Conservation (phyloP, 1,140 invertebrate genomes). For the Acromyrmex echinatior region DNA sequence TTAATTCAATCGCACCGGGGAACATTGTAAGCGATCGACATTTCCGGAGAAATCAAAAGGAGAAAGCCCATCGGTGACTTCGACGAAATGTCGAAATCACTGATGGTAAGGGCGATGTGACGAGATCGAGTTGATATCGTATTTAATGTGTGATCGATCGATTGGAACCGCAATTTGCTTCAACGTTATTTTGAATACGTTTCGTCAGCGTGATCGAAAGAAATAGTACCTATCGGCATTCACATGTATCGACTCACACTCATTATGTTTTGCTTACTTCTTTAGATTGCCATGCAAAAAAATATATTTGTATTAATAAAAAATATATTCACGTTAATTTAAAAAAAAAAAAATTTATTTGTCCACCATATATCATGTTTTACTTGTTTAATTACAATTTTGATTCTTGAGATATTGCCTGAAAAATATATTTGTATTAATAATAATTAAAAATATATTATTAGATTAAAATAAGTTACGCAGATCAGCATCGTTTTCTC, state of each 20-base stretch:
- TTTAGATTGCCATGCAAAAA: not conserved
- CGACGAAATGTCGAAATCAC: constrained; percentile 41
- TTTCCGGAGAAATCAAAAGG: constrained; percentile 52
- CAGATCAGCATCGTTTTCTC: too few species aligned
- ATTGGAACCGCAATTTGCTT: constrained; percentile 52
- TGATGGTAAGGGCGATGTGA: constrained; percentile 14
- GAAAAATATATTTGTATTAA: not conserved
- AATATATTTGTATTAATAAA: not conserved
- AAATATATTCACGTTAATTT: too few species aligned
- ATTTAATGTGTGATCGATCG: constrained; percentile 63
- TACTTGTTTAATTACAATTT: not conserved
- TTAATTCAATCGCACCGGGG: constrained; percentile 37
- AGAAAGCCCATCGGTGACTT: constrained; percentile 46
- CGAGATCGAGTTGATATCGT: constrained; percentile 60
- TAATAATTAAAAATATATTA: not conserved
- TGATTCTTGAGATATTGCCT: not conserved
- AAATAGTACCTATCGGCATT: constrained; percentile 48
- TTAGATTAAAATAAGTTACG: too few species aligned
- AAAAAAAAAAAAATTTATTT: too few species aligned
- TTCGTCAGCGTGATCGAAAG: constrained; percentile 57
- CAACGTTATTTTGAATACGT: constrained; percentile 70
- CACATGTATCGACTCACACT: constrained; percentile 61
- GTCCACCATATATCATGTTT: not conserved
- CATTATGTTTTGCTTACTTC: constrained; percentile 76
- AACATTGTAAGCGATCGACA: not conserved